Base-by-base conservation (phyloP, 1,140 invertebrate genomes). In the Orchestia grillus region DNA sequence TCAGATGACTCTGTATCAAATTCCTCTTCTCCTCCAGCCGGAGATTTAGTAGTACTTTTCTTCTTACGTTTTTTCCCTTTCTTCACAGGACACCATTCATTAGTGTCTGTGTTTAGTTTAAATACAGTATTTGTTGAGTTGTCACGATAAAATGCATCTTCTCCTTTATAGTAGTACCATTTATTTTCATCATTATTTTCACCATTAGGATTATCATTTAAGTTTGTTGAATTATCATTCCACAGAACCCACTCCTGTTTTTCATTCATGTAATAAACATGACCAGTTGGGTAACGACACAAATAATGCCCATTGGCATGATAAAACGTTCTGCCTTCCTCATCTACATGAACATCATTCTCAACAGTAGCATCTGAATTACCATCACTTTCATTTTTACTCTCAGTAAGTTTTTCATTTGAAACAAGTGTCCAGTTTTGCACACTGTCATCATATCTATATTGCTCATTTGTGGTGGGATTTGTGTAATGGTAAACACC, bases 111-210 rank as follows among this genome's bases (percentile, higher is more conserved):
- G 97, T 98, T 98, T 98, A 98, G 98, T 97, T 98, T 97, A 97
- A 98, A 98, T 97, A 98, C 98, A 96, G 98, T 98, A 94, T 98
- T 98, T 91, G 98, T 98, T 88, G 97, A 97, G 62, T 98, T 98
- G 97, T 98, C 98, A 42, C 98, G 98, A 97, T 98, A 98, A 97
- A 98, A 98, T 94, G 98, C 98, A 95, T 98, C 97, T 96, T 98
- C 98, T 87, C 98, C 98, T 97, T 98, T 98, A 97, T 98, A 98
- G 96, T 98, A 98, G 42, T 98, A 97, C 97, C 98, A 97, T 97
- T 98, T 97, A 36, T 97, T 97, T 97, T 98, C 96, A 94, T 97
- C 95, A 44, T 97, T 96, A 87, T 97, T 96, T 95, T 95, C 40
- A 96, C 90, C 40, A 41, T 8, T 43, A 90, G 88, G 41, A 90